Evolutionary conservation across 92 coral and sea anemone species (phyloP), one percentile per base, ranked within the genome.

Genomic region (Zoanthus sansibaricus): DNA sequence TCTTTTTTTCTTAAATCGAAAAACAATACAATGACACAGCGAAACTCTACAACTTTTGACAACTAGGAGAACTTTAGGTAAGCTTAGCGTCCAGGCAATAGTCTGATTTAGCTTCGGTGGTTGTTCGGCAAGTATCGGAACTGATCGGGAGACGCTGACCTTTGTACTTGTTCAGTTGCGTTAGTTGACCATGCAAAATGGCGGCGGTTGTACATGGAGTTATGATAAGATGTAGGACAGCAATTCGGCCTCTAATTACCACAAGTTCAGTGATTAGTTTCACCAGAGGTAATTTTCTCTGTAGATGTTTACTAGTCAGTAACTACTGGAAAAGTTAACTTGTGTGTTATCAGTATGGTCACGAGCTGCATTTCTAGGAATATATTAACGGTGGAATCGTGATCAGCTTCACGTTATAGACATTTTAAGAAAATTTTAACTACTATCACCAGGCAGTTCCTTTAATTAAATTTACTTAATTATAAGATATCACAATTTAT

Each of bases 191-290:
- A 71, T 58, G 72, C 86, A 94, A 92, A 77, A 94, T 94, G 98
- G 98, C 98, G 98, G 90, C 98, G 85, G 73, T 72, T 67, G 89
- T 75, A 62, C 79, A 82, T 73, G 89, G 94, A 76, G 46, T 74
- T 13, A 88, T 77, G 77, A 79, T 44, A 72, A 86, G 71, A 42
- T 86, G 94, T 87, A 83, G 89, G 86, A 88, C 87, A 56, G 70
- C 88, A 72, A 64, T 92, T 56, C 88, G 86, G 88, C 71, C 86
- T 72, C 89, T 88, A 30, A 87, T 78, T 64, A 77, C 71, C 76
- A 74, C 78, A 49, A 88, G 86, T 14, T 86, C 82, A 82, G 15
- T 62, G 10, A 74, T 47, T 32, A 61, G 58, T 33, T 11, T 49
- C 7, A 45, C 73, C 55, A 75, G 80, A 86, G 78, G 78, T 73